A percentile compares a stretch with the other conserved stretches of the same genome.
phyloP scores from a whole-genome alignment of 1,140 invertebrate genomes.

The Drosophila sp. region DNA sequence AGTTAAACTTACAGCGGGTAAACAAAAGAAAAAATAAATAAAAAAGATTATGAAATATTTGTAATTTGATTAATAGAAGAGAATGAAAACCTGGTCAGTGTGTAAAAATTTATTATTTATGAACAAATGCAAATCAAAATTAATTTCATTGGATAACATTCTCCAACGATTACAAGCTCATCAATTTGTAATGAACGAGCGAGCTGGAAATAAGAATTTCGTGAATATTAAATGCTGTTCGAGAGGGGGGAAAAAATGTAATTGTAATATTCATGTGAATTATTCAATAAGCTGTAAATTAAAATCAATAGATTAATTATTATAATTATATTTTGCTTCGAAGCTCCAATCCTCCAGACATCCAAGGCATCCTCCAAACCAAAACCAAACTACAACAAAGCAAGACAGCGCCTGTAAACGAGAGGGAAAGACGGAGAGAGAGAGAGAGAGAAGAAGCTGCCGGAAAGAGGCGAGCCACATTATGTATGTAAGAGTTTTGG shows the following conservation, averaged over 20 bases:
- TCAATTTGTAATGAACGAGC: constrained; percentile 67
- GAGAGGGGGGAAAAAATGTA: constrained; percentile 38
- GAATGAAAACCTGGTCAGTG: constrained; percentile 16
- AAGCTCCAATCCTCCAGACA: constrained; percentile 45
- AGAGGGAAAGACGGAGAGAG: constrained; percentile 27
- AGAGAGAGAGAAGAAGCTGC: constrained; percentile 42
- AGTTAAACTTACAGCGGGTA: not conserved
- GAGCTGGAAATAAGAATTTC: constrained; percentile 39
- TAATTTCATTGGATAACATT: constrained; percentile 46
- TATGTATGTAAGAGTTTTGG: constrained; percentile 33
- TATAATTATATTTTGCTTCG: constrained; percentile 26
- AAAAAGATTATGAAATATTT: constrained; percentile 16
- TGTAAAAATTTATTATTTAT: constrained; percentile 69
- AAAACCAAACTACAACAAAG: constrained; percentile 77
- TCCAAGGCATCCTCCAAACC: constrained; percentile 53
- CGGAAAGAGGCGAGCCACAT: constrained; percentile 42
- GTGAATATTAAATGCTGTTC: constrained; percentile 60
- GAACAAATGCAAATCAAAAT: constrained; percentile 62
- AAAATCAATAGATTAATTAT: constrained; percentile 78
- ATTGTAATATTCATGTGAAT: constrained; percentile 60
- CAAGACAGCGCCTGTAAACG: constrained; percentile 59
- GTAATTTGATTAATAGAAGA: constrained; percentile 66
- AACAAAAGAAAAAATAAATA: constrained; percentile 16
- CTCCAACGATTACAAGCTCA: constrained; percentile 66
- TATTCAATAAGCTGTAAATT: constrained; percentile 70